Evolutionary conservation across 1,140 invertebrate genomes (phyloP), one percentile per base, ranked within the genome.

Genomic region (Antheraea mylitta): DNA sequence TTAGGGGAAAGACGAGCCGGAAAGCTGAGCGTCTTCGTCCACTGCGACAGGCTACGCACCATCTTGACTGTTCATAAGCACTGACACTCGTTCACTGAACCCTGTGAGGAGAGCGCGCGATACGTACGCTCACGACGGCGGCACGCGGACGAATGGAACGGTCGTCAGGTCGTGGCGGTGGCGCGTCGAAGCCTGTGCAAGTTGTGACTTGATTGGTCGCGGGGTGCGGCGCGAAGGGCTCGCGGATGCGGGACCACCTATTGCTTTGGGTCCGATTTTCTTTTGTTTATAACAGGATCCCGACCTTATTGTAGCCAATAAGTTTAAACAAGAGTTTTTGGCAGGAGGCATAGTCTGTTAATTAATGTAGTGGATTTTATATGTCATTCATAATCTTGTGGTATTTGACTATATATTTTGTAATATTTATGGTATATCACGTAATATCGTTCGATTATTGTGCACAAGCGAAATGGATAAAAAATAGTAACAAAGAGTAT

Each of bases 1-100:
- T 96, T 96, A 0, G 96, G 96, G 65, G 96, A 96, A 76, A 97
- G 93, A 85, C 96, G 94, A 77, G 96, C 95, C 70, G 96, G 96
- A 86, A 97, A 97, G 93, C 96, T 97, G 82, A 97, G 92, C 74
- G 96, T 97, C 93, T 97, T 97, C 79, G 96, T 97, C 96, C 96
- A 97, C 93, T 97, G 96, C 62, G 96, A 95, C 79, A 97, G 89
- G 92, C 96, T 96, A 78, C 96, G 95, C 83, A 97, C 96, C 96
- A 97, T 97, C 83, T 90, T 93, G 82, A 78, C 74, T 75, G 86
- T 87, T 76, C 85, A 90, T 86, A 80, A 75, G 79, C 86, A 89
- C 86, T n/a, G 79, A 78, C 76, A 85, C 86, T 82, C 79, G 79
- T 84, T 84, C 86, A 87, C 86, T 83, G 69, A 82, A 86, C 81